phyloP scores from a whole-genome alignment of 2,888 invertebrate genomes.

The Polia nebulosa region DNA sequence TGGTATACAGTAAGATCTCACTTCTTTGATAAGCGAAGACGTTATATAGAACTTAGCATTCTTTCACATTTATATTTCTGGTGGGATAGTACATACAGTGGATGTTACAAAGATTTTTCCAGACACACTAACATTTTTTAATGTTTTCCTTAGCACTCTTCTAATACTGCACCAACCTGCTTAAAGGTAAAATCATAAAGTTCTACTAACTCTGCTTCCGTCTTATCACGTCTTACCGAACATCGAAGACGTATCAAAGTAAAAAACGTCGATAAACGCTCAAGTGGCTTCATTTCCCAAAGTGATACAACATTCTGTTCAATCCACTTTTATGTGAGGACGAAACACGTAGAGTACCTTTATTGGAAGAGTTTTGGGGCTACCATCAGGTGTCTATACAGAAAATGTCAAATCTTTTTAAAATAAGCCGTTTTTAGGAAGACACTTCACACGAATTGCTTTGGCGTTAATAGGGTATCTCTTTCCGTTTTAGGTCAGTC shows the following conservation, averaged over 20 bases:
- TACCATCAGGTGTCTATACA: conserved; percentile 56
- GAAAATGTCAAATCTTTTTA: conserved; percentile 52
- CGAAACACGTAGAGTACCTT: conserved; percentile 65
- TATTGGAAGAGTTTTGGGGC: conserved; percentile 64
- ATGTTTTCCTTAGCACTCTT: neutral
- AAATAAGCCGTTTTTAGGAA: conserved; percentile 36
- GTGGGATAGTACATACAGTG: no score
- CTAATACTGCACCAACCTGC: conserved; percentile 4
- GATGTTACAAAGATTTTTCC: no score
- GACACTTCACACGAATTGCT: neutral
- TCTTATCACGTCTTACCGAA: conserved; percentile 69
- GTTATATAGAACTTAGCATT: no score
- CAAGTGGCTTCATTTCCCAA: conserved; percentile 79
- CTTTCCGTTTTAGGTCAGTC: neutral
- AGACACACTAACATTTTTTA: neutral
- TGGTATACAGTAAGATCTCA: no score
- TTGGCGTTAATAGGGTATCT: conserved; percentile 3
- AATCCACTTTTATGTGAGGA: conserved; percentile 76
- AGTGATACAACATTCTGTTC: conserved; percentile 79
- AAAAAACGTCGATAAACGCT: conserved; percentile 74
- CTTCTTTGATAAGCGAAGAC: no score
- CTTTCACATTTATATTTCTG: no score
- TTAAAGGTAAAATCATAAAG: conserved; percentile 35
- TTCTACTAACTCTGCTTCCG: conserved; percentile 53
- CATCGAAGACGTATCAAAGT: conserved; percentile 70